Evolutionary conservation across 2,113 vertebrate genomes (phyloP).

Genomic region (Apistogramma diplotaenia): DNA sequence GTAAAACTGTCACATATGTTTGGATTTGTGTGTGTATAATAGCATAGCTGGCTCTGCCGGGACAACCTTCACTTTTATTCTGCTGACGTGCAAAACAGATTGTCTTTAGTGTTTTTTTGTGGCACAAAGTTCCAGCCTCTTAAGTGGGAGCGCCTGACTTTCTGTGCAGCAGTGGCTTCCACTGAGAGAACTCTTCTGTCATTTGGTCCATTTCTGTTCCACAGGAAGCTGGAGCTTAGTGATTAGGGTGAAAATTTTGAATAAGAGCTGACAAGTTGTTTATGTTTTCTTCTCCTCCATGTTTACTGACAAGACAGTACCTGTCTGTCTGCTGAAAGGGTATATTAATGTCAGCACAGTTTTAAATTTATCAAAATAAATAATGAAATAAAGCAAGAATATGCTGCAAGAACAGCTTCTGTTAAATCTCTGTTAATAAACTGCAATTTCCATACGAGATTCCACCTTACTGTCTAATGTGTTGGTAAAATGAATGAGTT

Average conservation of each 20-base stretch:
- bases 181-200: slow-evolving; percentile 33
- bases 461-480: no score
- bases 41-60: neutral
- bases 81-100: neutral
- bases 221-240: slow-evolving; percentile 6
- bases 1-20: slow-evolving; percentile 33
- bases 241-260: slow-evolving; percentile 24
- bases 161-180: slow-evolving; percentile 24
- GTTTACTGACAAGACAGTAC: no score
- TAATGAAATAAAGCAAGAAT: neutral
- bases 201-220: slow-evolving; percentile 47
- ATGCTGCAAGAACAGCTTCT: no score
- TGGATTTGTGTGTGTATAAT: slow-evolving; percentile 29
- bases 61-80: neutral
- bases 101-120: slow-evolving; percentile 18
- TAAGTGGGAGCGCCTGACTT: neutral
- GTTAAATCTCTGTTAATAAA: no score
- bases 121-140: slow-evolving; percentile 20
- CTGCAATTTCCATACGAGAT: no score
- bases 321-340: neutral
- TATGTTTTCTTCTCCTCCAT: no score
- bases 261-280: slow-evolving; percentile 1
- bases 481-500: no score
- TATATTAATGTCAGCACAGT: neutral
- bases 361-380: neutral